Conservation (phyloP, 2,113 vertebrate genomes). For the Prietella phreatophila region DNA sequence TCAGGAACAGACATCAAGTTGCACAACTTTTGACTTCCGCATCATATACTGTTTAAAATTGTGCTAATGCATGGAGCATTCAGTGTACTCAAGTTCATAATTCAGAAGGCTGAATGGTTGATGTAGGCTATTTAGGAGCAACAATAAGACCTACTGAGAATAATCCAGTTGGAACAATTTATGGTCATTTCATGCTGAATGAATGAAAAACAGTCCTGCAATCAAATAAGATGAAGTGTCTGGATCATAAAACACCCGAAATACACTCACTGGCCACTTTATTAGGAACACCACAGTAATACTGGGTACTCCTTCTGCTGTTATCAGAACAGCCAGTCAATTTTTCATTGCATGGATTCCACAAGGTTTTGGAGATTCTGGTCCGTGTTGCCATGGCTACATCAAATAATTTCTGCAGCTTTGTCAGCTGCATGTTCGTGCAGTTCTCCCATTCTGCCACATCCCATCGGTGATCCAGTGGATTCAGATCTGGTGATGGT, state of each 20-base stretch:
- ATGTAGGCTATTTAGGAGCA: neutral
- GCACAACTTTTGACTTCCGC: neutral
- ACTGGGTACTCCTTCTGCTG: neutral
- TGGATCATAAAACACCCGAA: neutral
- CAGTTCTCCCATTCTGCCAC: neutral
- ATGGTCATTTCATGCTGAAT: neutral
- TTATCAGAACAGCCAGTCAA: neutral
- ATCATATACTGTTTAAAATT: neutral
- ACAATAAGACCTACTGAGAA: neutral
- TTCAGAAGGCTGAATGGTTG: neutral
- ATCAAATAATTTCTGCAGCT: neutral
- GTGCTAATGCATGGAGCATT: neutral
- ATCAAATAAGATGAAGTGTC: neutral
- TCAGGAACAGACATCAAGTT: neutral
- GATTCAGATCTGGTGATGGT: neutral
- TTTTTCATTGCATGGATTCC: neutral
- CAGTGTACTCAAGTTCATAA: neutral
- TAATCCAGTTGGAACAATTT: neutral
- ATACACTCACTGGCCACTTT: neutral
- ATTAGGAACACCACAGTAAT: neutral
- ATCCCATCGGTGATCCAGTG: neutral
- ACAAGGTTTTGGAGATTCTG: neutral
- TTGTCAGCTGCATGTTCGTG: neutral
- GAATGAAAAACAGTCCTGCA: neutral
- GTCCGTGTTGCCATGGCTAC: neutral